Conservation (phyloP, 2,113 vertebrate species). For the Colinus virginianus region DNA sequence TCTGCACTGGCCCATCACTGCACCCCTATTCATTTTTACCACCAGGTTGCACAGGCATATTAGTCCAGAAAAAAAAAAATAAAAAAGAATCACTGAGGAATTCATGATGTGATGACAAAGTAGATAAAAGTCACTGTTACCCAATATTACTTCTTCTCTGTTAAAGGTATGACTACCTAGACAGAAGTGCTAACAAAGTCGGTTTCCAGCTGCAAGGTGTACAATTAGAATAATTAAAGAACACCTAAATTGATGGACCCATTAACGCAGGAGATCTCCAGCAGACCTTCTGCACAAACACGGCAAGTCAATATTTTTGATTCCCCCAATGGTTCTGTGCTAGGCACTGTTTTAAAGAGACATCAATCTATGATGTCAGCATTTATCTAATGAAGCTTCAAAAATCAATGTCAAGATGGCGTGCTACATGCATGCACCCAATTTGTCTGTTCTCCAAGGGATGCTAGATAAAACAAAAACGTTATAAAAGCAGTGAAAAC, state of each 20-base stretch:
- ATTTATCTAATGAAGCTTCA: slow-evolving; percentile 97
- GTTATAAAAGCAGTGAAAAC: slow-evolving; percentile 25
- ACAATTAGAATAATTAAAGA: slow-evolving; percentile 93
- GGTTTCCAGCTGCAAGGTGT: slow-evolving; percentile 78
- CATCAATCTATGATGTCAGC: slow-evolving; percentile 99
- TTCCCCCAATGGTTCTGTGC: slow-evolving; percentile 87
- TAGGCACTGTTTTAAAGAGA: slow-evolving; percentile 97
- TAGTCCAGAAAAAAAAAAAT: slow-evolving; percentile 38
- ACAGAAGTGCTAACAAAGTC: slow-evolving; percentile 70
- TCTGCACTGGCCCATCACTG: slow-evolving; percentile 61
- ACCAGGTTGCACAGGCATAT: slow-evolving; percentile 63
- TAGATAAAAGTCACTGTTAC: slow-evolving; percentile 17
- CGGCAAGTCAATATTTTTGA: slow-evolving; percentile 92
- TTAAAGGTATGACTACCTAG: slow-evolving; percentile 20
- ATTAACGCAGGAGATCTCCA: slow-evolving; percentile 83
- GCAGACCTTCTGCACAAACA: slow-evolving; percentile 80
- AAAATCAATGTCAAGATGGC: slow-evolving; percentile 91
- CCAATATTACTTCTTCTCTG: slow-evolving; percentile 30
- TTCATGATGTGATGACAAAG: slow-evolving; percentile 66
- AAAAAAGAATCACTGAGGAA: slow-evolving; percentile 66
- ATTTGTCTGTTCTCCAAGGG: slow-evolving; percentile 65
- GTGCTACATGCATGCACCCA: slow-evolving; percentile 79
- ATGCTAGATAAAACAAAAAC: slow-evolving; percentile 50
- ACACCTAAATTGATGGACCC: slow-evolving; percentile 86
- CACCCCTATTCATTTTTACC: slow-evolving; percentile 66